These are phyloP conservation scores for Sapajus apella DNA, from an alignment of 2,113 vertebrate species.

Conservation along the genomic window DNA sequence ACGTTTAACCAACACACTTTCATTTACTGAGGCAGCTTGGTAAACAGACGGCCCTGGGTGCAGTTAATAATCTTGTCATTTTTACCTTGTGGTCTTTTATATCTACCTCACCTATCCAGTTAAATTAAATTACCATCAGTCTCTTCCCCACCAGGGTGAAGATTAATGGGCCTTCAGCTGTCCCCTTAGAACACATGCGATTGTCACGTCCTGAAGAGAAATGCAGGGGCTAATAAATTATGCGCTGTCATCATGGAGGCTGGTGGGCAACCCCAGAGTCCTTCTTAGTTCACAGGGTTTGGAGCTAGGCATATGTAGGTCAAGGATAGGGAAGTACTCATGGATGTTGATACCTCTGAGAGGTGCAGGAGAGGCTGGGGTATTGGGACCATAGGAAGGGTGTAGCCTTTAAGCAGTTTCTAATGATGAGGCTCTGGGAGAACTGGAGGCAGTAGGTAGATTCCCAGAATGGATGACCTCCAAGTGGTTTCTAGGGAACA, in stretches of 20 bases:
- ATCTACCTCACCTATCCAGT: constrained; percentile 14
- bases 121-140: background rate
- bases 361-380: background rate
- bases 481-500: background rate
- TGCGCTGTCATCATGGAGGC: constrained; percentile 11
- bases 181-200: background rate
- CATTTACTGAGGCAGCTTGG: background rate
- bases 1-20: background rate
- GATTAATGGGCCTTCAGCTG: constrained; percentile 66
- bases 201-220: constrained; percentile 46
- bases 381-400: background rate
- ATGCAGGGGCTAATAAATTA: constrained; percentile 48
- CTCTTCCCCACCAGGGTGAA: constrained; percentile 46
- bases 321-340: background rate
- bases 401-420: background rate
- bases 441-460: background rate
- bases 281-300: background rate
- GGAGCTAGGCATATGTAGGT: background rate
- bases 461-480: background rate
- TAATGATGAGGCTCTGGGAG: background rate
- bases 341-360: background rate
- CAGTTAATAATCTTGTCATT: constrained; percentile 54
- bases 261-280: background rate
- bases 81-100: constrained; percentile 51
- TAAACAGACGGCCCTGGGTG: background rate